A percentile compares a stretch with the other conserved stretches of the same genome.
Evolutionary conservation across 2,113 vertebrate species (phyloP).

Genomic region (Megaceryle maxima): DNA sequence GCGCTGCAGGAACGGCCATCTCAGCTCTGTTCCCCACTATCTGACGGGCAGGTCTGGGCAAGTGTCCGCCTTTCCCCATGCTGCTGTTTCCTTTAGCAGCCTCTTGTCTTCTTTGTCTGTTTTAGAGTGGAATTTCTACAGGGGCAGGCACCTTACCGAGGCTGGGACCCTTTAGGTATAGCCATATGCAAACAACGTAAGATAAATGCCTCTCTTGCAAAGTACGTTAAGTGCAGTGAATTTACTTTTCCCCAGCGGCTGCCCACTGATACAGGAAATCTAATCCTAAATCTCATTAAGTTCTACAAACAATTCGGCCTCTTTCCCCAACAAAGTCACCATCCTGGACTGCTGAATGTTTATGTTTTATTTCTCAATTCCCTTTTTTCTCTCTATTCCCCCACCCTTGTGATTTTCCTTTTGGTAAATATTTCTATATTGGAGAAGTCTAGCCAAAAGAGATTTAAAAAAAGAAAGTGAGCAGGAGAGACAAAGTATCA

Average conservation of each 20-base stretch:
- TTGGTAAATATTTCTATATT: conserved; percentile 64
- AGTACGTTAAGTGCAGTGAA: conserved; percentile 47
- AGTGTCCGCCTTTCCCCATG: background rate
- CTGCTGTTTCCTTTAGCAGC: background rate
- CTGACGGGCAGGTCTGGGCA: background rate
- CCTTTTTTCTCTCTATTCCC: background rate
- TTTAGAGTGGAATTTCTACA: background rate
- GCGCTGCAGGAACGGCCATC: background rate
- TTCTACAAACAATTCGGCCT: conserved; percentile 57
- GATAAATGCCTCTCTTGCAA: conserved; percentile 33
- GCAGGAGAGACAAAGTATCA: conserved; percentile 42
- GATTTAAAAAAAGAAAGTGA: conserved; percentile 46
- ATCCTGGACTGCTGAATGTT: conserved; percentile 42
- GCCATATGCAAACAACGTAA: background rate
- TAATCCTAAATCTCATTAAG: conserved; percentile 65
- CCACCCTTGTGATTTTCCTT: conserved; percentile 16
- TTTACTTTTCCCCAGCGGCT: conserved; percentile 58
- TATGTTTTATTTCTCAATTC: conserved; percentile 53
- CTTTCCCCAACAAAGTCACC: conserved; percentile 54
- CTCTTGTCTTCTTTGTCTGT: background rate
- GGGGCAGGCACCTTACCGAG: background rate
- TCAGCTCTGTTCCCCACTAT: background rate
- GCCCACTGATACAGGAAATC: conserved; percentile 67
- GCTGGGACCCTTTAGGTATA: background rate
- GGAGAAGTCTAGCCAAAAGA: conserved; percentile 42